phyloP scores from a whole-genome alignment of 1,140 invertebrate genomes.

The Drosophila jambulina region DNA sequence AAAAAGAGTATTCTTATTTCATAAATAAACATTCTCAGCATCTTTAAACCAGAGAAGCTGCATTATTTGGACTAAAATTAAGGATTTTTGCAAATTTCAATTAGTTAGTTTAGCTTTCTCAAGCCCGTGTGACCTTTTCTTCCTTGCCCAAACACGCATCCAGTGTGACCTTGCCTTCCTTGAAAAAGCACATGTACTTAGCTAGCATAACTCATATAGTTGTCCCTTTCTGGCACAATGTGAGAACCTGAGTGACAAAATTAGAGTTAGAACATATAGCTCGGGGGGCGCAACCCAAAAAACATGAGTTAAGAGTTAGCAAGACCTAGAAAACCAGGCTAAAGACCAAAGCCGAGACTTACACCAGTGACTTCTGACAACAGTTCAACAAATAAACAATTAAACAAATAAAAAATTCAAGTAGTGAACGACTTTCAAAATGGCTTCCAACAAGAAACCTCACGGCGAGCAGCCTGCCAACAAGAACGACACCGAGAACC shows the following conservation, averaged over 20 bases:
- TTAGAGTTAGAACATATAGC: too few relatives aligned
- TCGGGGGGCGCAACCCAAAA: neutral
- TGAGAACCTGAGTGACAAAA: neutral
- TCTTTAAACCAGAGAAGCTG: neutral
- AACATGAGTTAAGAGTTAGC: neutral
- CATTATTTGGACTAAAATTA: neutral
- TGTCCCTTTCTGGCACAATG: neutral
- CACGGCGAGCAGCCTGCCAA: neutral
- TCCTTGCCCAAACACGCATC: neutral
- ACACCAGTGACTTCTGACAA: neutral
- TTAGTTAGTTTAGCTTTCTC: neutral
- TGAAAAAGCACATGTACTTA: too few relatives aligned
- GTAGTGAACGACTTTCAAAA: neutral
- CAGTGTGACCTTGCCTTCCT: neutral
- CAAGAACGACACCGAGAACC: too few relatives aligned
- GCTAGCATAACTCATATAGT: neutral
- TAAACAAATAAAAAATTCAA: too few relatives aligned
- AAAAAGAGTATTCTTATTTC: too few relatives aligned
- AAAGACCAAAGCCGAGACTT: neutral
- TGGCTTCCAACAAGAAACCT: neutral
- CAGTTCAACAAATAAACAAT: neutral
- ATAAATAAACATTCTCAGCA: too few relatives aligned
- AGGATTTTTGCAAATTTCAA: neutral
- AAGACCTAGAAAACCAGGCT: neutral
- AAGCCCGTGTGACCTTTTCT: neutral